phyloP scores from a whole-genome alignment of 2,797 vertebrate species.

The Lepus oiostolus region DNA sequence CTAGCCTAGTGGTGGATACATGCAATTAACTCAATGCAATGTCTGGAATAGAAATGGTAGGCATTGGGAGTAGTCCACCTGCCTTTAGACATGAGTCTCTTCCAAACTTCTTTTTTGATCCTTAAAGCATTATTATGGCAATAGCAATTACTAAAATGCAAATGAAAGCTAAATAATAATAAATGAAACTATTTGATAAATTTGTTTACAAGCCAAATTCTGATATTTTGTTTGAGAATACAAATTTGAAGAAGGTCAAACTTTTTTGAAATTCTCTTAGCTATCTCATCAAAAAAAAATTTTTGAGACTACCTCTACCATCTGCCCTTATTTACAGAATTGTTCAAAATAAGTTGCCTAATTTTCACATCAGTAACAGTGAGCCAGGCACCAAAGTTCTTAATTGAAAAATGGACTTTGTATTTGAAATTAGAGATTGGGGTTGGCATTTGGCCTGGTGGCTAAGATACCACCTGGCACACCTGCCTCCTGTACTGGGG shows the following conservation, averaged over 20 bases:
- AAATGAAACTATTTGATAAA: conserved; percentile 28
- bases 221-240: background rate
- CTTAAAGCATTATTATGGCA: background rate
- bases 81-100: background rate
- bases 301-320: background rate
- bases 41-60: background rate
- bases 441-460: too few species aligned
- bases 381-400: background rate
- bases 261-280: conserved; percentile 4
- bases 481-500: too few species aligned
- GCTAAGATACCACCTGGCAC: too few species aligned
- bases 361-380: conserved; percentile 11
- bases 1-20: background rate
- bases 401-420: background rate
- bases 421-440: background rate
- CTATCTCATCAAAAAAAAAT: background rate
- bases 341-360: conserved; percentile 31
- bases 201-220: background rate
- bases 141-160: background rate
- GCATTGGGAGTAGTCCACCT: background rate
- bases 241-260: background rate
- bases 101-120: background rate
- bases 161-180: background rate
- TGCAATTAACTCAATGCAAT: background rate
- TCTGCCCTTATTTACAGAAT: background rate